Evolutionary conservation across 2,888 invertebrate species (phyloP), one percentile per base, ranked within the genome.

Genomic region (Andricus quercusramuli): DNA sequence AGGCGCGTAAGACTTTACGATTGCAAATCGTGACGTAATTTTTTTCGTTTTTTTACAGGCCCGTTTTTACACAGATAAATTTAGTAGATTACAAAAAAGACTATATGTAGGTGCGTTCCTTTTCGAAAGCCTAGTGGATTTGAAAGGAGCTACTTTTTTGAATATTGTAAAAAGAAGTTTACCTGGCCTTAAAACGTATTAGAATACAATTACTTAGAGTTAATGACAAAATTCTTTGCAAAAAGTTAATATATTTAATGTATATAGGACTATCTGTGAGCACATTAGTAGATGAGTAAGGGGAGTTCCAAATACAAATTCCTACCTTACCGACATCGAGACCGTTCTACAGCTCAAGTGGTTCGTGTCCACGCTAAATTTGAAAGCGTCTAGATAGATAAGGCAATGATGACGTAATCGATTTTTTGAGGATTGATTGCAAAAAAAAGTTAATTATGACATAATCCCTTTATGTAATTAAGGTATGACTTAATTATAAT

Each of bases 191-290:
- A 25, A 37, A 56, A 59, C 11, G 41, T 41, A n/a, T 66, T 41
- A 67, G 13, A 67, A 67, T 41, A 44, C 15, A 13, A 74, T 5
- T 32, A 37, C 20, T 25, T 70, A 70, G 25, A 17, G 47, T 15
- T 32, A 74, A 56, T 32, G 20, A 68, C 17, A 47, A 47, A 47
- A 56, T 9, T 56, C 29, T 37, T 22, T 37, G 56, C n/a, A 74
- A 74, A 32, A 37, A 74, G 51, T 74, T 74, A 32, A 56, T 51
- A 29, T 74, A 74, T 32, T 47, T 68, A 67, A 66, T 74, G 56
- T 56, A 47, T 47, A 41, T 44, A 74, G 32, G n/a, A 56, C 15
- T 37, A 67, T 67, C 67, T 32, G 37, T 32, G 32, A 74, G 56
- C 37, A 74, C 74, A 74, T 37, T 74, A 32, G n/a, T 74, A 37